phyloP scores from a whole-genome alignment of 2,888 invertebrate genomes.

The Axea sp. region DNA sequence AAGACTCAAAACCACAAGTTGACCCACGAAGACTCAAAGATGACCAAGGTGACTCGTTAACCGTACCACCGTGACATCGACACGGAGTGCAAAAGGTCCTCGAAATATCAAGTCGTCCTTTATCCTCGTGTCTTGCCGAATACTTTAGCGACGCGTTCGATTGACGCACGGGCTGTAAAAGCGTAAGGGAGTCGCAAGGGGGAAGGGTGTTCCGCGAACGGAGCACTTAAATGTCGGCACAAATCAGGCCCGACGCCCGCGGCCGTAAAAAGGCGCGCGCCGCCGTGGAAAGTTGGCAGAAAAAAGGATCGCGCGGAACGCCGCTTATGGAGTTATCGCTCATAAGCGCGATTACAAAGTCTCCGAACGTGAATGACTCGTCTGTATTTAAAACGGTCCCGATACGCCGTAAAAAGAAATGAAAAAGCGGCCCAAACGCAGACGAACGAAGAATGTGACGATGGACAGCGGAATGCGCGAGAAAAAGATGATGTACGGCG shows the following conservation, averaged over 20 bases:
- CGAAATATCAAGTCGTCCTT: constrained; percentile 5
- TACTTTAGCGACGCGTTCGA: constrained; percentile 19
- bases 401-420: constrained; percentile 7
- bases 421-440: neutral
- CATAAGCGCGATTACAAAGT: constrained; percentile 41
- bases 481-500: constrained; percentile 39
- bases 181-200: constrained; percentile 12
- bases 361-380: constrained; percentile 26
- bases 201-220: constrained; percentile 30
- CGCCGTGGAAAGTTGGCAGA: constrained; percentile 36
- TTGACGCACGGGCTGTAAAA: constrained; percentile 45
- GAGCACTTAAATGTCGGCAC: constrained; percentile 53
- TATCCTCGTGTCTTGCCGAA: constrained; percentile 6
- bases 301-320: constrained; percentile 36
- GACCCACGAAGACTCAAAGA: too few species aligned
- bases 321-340: constrained; percentile 49
- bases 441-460: constrained; percentile 31
- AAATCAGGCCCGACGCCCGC: constrained; percentile 45
- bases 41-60: constrained; percentile 6
- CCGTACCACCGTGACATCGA: neutral
- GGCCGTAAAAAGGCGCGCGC: constrained; percentile 26
- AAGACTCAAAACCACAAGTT: too few species aligned
- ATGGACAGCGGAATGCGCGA: constrained; percentile 33
- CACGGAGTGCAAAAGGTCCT: neutral
- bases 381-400: constrained; percentile 36